phyloP scores from a whole-genome alignment of 1,140 invertebrate species.

The Diachasmimorpha longicaudata region DNA sequence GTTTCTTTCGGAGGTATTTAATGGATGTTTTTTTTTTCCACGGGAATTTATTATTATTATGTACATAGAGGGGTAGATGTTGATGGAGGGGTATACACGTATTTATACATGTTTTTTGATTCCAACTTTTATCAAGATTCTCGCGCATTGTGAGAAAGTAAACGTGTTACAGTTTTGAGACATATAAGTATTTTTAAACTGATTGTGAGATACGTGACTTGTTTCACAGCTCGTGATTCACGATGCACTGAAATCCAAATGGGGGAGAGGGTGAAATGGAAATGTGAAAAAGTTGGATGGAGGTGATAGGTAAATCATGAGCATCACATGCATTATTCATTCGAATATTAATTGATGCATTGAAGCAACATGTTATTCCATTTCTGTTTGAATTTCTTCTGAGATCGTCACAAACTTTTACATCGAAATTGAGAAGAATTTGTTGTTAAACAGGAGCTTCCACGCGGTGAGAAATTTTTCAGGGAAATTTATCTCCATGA shows the following conservation, averaged over 20 bases:
- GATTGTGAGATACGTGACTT: conserved; percentile 3
- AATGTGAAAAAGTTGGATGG: conserved; percentile 28
- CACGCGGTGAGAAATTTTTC: too few relatives aligned
- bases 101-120: conserved; percentile 15
- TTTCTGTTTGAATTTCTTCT: too few relatives aligned
- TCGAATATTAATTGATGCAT: not conserved
- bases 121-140: conserved; percentile 14
- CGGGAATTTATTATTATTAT: conserved; percentile 9
- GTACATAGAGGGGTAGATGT: conserved; percentile 14
- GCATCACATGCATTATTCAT: not conserved
- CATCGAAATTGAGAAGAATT: too few relatives aligned
- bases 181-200: not conserved
- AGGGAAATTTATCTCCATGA: too few relatives aligned
- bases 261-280: not conserved
- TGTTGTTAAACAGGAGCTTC: too few relatives aligned
- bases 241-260: conserved; percentile 20
- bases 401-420: too few relatives aligned
- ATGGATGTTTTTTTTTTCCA: not conserved
- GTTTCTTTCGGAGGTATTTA: not conserved
- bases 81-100: conserved; percentile 8
- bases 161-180: not conserved
- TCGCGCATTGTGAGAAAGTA: conserved; percentile 27
- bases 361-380: not conserved
- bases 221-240: conserved; percentile 25
- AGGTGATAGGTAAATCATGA: conserved; percentile 7